Conservation (phyloP, 2,113 vertebrate species). For the Alligator sinensis region DNA sequence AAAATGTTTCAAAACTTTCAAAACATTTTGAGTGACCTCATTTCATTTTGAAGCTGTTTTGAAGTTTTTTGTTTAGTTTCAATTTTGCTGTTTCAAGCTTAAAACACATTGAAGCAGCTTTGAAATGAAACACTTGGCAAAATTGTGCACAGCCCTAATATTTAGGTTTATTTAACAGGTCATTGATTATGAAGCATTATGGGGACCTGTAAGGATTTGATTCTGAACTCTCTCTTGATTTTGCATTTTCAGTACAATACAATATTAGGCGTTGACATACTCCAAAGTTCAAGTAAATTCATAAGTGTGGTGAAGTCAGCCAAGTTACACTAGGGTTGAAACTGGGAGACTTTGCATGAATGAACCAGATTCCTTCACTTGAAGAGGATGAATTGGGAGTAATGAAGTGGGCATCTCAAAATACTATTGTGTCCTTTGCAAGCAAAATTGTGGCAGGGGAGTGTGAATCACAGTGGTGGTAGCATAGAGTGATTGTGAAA, state of each 20-base stretch:
- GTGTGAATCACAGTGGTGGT: accelerated
- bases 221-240: not conserved
- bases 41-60: too few species aligned
- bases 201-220: not conserved
- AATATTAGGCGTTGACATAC: not conserved
- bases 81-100: too few species aligned
- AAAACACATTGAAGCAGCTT: too few species aligned
- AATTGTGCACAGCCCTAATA: too few species aligned
- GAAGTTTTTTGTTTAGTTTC: too few species aligned
- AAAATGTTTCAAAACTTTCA: too few species aligned
- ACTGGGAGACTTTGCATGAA: not conserved
- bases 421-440: not conserved
- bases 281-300: not conserved
- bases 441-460: accelerated
- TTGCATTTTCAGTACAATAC: too few species aligned
- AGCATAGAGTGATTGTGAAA: not conserved
- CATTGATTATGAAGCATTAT: not conserved
- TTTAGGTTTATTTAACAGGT: too few species aligned
- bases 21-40: too few species aligned
- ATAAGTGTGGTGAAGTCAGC: not conserved
- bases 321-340: not conserved
- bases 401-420: not conserved
- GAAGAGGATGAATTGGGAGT: not conserved
- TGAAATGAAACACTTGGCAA: too few species aligned
- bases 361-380: not conserved